Base-by-base conservation (phyloP, 2,797 vertebrate genomes). In the Dicrostonyx torquatus region DNA sequence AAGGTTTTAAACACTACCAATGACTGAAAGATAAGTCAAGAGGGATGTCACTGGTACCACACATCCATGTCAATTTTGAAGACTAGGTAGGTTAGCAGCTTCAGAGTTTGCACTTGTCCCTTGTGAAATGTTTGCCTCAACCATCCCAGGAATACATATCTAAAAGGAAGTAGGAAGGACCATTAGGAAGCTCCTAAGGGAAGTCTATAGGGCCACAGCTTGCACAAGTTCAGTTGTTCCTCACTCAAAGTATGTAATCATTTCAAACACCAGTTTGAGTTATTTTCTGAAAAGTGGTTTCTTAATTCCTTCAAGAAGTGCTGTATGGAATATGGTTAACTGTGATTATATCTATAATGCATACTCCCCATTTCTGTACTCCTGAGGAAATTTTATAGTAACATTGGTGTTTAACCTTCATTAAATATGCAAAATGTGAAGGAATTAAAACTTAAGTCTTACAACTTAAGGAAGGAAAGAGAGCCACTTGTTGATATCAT, bases 381-480 rank as follows among this genome's bases (percentile, higher is more conserved):
- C 92, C 84, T 83, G 43, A 80, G 66, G n/a, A 93, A 86, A 96
- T 92, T 94, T 89, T 90, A 40, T 82, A 93, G 66, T 78, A 90
- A 87, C 34, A 37, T 8, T 93, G 62, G 50, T 64, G 82, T 87
- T 96, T 91, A 95, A 88, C 89, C 94, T n/a, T 76, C 72, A 95
- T 68, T 90, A 95, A 93, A 95, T 93, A 93, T 96, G 64, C 87
- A 96, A 91, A 78, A 90, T 95, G 90, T 94, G 9, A 91, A 86
- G 77, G 92, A 97, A 94, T 83, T 37, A 77, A 93, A 94, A 31
- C 58, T 40, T 93, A 79, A 75, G 89, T 90, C 62, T 76, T 60
- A 68, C 76, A 92, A 91, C 62, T 82, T 53, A 45, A 90, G 40
- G 76, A 89, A 84, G 53, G 37, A 64, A 94, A 29, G 78, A 37